Evolutionary conservation across 2,797 vertebrate species (phyloP).

Genomic region (Mus minutoides): DNA sequence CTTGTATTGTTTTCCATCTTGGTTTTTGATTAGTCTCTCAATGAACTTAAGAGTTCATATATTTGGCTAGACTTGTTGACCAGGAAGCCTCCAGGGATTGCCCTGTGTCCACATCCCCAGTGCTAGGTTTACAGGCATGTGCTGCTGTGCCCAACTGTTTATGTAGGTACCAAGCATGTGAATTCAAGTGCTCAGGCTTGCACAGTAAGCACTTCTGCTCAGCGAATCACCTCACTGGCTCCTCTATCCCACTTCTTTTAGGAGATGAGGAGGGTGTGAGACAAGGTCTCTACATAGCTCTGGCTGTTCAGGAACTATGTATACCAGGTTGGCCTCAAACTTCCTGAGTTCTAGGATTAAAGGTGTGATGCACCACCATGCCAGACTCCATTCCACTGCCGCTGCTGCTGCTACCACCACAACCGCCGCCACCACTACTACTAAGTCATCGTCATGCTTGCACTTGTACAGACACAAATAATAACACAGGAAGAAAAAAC

Average conservation of each 20-base stretch:
- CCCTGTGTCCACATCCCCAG: neutral
- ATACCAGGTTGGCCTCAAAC: neutral
- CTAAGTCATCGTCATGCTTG: neutral
- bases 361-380: neutral
- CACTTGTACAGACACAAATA: too few relatives aligned
- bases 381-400: neutral
- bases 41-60: neutral
- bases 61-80: neutral
- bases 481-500: neutral
- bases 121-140: neutral
- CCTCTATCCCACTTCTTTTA: neutral
- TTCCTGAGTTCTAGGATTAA: neutral
- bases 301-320: neutral
- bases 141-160: neutral
- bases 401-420: neutral
- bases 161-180: too few relatives aligned
- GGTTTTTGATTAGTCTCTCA: neutral
- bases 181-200: neutral
- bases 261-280: neutral
- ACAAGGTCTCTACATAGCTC: neutral
- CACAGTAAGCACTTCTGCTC: neutral
- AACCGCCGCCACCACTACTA: neutral
- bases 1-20: neutral
- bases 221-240: neutral
- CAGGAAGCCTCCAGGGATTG: too few relatives aligned